Evolutionary conservation across 2,888 invertebrate species (phyloP).

Genomic region (Lepidocyrtinus sp.): DNA sequence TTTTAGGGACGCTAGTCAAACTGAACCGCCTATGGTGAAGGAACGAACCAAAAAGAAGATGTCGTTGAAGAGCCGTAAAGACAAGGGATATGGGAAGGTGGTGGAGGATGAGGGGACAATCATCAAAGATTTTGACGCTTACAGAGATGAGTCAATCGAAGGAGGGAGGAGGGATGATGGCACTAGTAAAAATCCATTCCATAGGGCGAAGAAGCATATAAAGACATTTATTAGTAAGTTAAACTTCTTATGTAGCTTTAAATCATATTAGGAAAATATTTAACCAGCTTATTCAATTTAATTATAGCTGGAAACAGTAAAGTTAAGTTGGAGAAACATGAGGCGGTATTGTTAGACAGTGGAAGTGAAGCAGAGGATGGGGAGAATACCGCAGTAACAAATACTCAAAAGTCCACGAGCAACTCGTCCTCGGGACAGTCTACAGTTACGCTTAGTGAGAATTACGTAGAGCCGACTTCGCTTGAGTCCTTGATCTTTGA

Average conservation of each 20-base stretch:
- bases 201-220: slow-evolving; percentile 74
- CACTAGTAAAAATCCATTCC: slow-evolving; percentile 72
- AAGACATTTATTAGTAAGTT: slow-evolving; percentile 72
- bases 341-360: slow-evolving; percentile 70
- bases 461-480: slow-evolving; percentile 27
- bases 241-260: background rate
- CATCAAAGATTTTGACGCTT: slow-evolving; percentile 36
- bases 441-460: slow-evolving; percentile 51
- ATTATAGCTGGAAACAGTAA: slow-evolving; percentile 60
- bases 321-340: slow-evolving; percentile 66
- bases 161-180: slow-evolving; percentile 35
- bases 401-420: slow-evolving; percentile 59
- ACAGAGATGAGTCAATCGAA: slow-evolving; percentile 45
- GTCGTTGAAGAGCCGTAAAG: slow-evolving; percentile 62
- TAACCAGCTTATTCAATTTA: background rate
- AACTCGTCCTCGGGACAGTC: slow-evolving; percentile 67
- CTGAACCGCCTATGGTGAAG: slow-evolving; percentile 58
- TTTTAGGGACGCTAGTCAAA: slow-evolving; percentile 59
- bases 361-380: slow-evolving; percentile 71
- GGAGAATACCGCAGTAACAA: slow-evolving; percentile 64
- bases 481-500: slow-evolving; percentile 35
- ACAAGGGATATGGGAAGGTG: slow-evolving; percentile 59
- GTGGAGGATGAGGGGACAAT: slow-evolving; percentile 58
- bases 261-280: background rate
- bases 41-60: slow-evolving; percentile 64